Conservation (phyloP, 2,888 invertebrate genomes). For the Athrips mouffetella region DNA sequence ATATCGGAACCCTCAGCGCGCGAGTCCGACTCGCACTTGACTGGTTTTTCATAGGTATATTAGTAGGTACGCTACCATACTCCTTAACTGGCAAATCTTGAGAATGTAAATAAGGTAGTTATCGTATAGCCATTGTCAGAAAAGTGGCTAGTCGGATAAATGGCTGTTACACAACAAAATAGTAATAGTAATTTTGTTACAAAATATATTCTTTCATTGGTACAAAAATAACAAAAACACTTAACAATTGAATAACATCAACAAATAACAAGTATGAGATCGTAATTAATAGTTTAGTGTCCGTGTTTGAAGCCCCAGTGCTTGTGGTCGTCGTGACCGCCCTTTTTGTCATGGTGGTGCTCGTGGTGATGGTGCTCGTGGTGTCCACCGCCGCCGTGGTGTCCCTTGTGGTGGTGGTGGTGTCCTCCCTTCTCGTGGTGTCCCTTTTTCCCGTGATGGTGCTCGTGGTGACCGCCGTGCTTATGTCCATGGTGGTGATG, state of each 20-base stretch:
- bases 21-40: too few species aligned
- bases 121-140: too few species aligned
- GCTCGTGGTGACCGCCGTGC: constrained; percentile 86
- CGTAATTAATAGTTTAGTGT: constrained; percentile 43
- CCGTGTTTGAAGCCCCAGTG: constrained; percentile 84
- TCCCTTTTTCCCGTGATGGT: constrained; percentile 87
- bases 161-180: not conserved
- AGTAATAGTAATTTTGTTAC: not conserved
- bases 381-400: constrained; percentile 86
- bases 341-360: constrained; percentile 86
- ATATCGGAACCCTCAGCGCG: too few species aligned
- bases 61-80: too few species aligned
- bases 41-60: too few species aligned
- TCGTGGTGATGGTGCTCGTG: constrained; percentile 86
- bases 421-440: constrained; percentile 87
- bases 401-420: constrained; percentile 86
- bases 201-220: constrained; percentile 24
- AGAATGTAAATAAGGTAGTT: not conserved
- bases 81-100: too few species aligned
- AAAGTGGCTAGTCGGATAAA: too few species aligned
- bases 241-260: constrained; percentile 46
- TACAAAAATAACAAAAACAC: constrained; percentile 50
- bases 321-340: constrained; percentile 87
- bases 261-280: constrained; percentile 42
- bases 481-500: constrained; percentile 88